Conservation (phyloP, 2,797 vertebrate genomes). For the Poecile montanus region DNA sequence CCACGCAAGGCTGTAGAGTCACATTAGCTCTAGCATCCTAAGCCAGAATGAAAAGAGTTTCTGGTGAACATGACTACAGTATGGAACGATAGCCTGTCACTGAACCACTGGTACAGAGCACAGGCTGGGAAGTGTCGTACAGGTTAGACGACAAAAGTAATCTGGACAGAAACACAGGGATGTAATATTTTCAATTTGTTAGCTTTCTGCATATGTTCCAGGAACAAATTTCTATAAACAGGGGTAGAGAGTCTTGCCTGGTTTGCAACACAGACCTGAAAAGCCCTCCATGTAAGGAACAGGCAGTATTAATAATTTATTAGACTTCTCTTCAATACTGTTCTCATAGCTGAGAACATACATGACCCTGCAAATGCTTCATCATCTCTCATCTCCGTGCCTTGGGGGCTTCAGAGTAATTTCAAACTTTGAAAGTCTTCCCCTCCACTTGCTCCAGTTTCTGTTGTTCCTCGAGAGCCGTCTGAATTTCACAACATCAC, state of each 20-base stretch:
- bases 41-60: not conserved
- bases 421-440: slow-evolving; percentile 31
- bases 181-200: not conserved
- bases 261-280: not conserved
- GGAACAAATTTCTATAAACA: slow-evolving; percentile 5
- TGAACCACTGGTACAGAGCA: not conserved
- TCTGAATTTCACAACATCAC: slow-evolving; percentile 7
- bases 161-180: not conserved
- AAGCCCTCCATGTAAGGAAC: not conserved
- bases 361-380: not conserved
- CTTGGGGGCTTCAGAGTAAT: not conserved
- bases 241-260: not conserved
- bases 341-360: slow-evolving; percentile 13
- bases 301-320: slow-evolving; percentile 45
- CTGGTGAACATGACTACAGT: not conserved
- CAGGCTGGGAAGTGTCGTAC: not conserved
- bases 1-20: not conserved
- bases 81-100: accelerated
- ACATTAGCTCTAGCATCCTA: not conserved
- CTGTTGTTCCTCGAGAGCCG: slow-evolving; percentile 7
- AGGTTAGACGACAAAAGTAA: not conserved
- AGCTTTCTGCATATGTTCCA: not conserved
- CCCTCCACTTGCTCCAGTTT: not conserved
- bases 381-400: not conserved
- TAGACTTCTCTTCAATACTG: not conserved